phyloP scores from a whole-genome alignment of 1,140 invertebrate genomes.

The Drosophila gunungcola region DNA sequence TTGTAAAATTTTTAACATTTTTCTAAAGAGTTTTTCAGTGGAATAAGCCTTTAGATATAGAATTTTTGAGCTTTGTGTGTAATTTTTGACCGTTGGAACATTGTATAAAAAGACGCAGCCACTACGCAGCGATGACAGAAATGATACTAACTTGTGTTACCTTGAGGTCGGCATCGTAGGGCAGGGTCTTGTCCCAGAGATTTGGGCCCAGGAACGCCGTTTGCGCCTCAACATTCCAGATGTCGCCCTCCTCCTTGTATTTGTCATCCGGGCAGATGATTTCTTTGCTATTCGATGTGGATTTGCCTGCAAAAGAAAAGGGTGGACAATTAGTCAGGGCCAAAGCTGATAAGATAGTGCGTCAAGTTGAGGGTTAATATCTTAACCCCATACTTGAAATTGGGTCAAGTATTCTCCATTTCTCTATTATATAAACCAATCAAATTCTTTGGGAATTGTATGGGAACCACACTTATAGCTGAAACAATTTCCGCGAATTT shows the following conservation, averaged over 20 bases:
- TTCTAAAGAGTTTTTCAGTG: background rate
- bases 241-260: constrained; percentile 92
- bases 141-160: constrained; percentile 90
- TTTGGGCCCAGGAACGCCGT: constrained; percentile 97
- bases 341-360: constrained; percentile 11
- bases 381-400: constrained; percentile 19
- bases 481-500: constrained; percentile 51
- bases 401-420: constrained; percentile 44
- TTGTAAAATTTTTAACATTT: too few relatives aligned
- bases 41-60: constrained; percentile 1
- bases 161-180: constrained; percentile 97
- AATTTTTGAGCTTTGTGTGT: constrained; percentile 35
- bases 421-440: constrained; percentile 33
- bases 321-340: constrained; percentile 16
- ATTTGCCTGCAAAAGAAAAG: constrained; percentile 86
- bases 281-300: constrained; percentile 87
- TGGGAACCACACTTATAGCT: constrained; percentile 24
- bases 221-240: constrained; percentile 95
- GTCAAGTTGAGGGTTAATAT: constrained; percentile 1
- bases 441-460: constrained; percentile 21
- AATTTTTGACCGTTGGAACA: constrained; percentile 27
- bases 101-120: constrained; percentile 64
- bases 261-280: constrained; percentile 89
- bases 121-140: constrained; percentile 85
- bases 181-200: constrained; percentile 96